Conservation (phyloP, 2,113 vertebrate genomes). For the Murina feae region DNA sequence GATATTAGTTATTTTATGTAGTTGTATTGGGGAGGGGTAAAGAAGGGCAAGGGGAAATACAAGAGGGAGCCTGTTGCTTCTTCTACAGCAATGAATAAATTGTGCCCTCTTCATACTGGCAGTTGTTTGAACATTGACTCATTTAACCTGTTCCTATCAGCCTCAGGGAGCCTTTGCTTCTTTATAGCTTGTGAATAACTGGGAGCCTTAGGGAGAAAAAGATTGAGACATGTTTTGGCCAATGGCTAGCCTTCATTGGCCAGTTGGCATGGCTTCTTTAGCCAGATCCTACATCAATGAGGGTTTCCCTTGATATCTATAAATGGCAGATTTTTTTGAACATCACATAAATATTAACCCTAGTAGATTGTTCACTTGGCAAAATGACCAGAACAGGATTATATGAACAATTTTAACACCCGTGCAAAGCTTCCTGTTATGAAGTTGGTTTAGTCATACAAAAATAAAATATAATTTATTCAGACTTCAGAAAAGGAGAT, state of each 20-base stretch:
- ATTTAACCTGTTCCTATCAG: not conserved
- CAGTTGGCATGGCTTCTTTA: not conserved
- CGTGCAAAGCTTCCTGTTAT: not conserved
- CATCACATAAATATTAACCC: not conserved
- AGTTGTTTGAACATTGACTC: not conserved
- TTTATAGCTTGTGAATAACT: not conserved
- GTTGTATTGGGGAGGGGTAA: not conserved
- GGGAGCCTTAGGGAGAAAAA: not conserved
- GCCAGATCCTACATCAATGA: not conserved
- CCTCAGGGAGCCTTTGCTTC: not conserved
- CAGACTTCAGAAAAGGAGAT: slow-evolving; percentile 29
- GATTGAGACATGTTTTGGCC: not conserved
- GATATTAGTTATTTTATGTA: not conserved
- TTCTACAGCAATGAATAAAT: not conserved
- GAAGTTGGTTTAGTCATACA: not conserved
- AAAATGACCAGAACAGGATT: not conserved
- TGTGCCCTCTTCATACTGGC: not conserved
- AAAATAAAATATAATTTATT: slow-evolving; percentile 46
- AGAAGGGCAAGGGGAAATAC: too few relatives aligned
- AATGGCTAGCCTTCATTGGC: not conserved
- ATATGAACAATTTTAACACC: not conserved
- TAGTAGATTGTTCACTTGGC: not conserved
- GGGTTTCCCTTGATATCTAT: not conserved
- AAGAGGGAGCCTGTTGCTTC: not conserved
- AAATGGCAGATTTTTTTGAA: not conserved